phyloP scores from a whole-genome alignment of 2,888 invertebrate genomes.

The Drosophila helvetica region DNA sequence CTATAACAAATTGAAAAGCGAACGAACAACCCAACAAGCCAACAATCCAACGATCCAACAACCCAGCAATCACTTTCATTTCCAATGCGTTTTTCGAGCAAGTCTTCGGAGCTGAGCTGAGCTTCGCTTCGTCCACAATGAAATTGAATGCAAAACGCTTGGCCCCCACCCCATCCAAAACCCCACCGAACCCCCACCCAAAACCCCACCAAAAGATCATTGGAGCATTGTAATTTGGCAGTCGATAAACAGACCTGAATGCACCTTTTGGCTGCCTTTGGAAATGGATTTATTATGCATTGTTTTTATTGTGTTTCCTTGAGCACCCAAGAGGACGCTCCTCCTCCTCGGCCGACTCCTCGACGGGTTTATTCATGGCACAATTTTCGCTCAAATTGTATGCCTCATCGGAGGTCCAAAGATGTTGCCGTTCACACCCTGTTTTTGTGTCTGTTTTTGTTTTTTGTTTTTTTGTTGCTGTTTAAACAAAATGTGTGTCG shows the following conservation, averaged over 20 bases:
- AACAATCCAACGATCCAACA: constrained; percentile 51
- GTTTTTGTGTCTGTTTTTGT: constrained; percentile 7
- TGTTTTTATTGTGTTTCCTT: constrained; percentile 53
- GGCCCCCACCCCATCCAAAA: background rate
- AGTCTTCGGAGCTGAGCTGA: background rate
- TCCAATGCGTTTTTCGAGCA: constrained; percentile 43
- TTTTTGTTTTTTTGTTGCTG: constrained; percentile 6
- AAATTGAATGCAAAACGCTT: constrained; percentile 43
- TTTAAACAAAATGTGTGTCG: constrained; percentile 59
- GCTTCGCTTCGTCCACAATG: constrained; percentile 6
- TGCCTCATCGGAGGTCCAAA: constrained; percentile 54
- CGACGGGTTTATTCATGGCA: constrained; percentile 30
- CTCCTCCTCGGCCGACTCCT: constrained; percentile 8
- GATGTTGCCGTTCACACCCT: constrained; percentile 60
- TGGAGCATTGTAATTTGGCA: constrained; percentile 62
- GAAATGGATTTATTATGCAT: constrained; percentile 55
- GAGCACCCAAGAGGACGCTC: constrained; percentile 43
- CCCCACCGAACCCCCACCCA: too few species aligned
- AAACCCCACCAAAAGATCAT: constrained; percentile 46
- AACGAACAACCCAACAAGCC: constrained; percentile 52
- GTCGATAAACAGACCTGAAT: constrained; percentile 19
- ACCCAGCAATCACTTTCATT: constrained; percentile 68
- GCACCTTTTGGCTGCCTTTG: constrained; percentile 23
- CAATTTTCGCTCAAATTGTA: constrained; percentile 25
- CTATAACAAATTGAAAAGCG: constrained; percentile 68